phyloP scores from a whole-genome alignment of 2,113 vertebrate species.

The Cyprinus carpio region DNA sequence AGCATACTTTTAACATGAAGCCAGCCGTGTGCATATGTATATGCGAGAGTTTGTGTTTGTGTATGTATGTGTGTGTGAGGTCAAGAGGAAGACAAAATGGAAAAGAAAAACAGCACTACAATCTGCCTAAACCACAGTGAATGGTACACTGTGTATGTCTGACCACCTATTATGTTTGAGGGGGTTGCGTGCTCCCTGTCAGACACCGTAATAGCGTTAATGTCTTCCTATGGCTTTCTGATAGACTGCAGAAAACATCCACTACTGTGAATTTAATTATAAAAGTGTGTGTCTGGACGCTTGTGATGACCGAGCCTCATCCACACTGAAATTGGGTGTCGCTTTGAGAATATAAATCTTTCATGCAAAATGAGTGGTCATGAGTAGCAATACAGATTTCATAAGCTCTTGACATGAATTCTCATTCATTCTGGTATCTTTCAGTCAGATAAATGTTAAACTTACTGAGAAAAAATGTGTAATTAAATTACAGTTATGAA shows the following conservation, averaged over 20 bases:
- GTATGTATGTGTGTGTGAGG: conserved; percentile 49
- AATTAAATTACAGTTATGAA: background rate
- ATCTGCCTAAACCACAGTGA: conserved; percentile 60
- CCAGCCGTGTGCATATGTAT: conserved; percentile 54
- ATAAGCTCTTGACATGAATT: background rate
- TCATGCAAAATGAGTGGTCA: background rate
- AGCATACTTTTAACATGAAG: conserved; percentile 75
- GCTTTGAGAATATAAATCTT: background rate
- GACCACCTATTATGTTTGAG: conserved; percentile 49
- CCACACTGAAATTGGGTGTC: background rate
- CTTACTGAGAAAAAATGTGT: background rate
- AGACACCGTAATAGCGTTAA: conserved; percentile 44
- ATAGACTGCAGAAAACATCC: conserved; percentile 3
- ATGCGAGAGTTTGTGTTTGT: conserved; percentile 55
- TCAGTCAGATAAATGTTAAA: background rate
- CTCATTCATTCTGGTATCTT: background rate
- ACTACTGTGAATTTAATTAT: conserved; percentile 8
- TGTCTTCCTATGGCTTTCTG: conserved; percentile 13
- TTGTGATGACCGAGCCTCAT: background rate
- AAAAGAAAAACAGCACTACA: conserved; percentile 64
- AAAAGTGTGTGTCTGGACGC: background rate
- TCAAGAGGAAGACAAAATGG: conserved; percentile 69
- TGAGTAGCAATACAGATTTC: background rate
- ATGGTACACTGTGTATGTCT: conserved; percentile 59
- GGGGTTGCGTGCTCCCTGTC: conserved; percentile 18